Base-by-base conservation (phyloP, 1,140 invertebrate species). In the Oscheius sp. region DNA sequence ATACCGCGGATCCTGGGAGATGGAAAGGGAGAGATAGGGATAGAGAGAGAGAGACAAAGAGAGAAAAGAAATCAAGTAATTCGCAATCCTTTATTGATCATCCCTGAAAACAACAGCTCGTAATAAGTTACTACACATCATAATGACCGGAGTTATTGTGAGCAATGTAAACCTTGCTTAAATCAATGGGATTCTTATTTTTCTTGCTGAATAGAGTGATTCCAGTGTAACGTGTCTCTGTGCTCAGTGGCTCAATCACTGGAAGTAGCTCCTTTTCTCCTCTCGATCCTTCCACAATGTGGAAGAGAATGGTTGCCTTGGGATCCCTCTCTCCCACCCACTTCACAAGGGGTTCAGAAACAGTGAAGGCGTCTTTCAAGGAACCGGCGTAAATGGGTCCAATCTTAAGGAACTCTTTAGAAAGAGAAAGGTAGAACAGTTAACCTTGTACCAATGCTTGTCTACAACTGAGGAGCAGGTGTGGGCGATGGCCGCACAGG, bases 141-240 rank as follows among this genome's bases (percentile, higher is more conserved):
- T 46, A 66, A 49, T 52, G 45, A 13, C 64, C 35, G 13, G 64
- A 52, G 29, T 66, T 66, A 59, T 66, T 66, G 36, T 66, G 45
- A 18, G 64, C 10, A 29, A 66, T 49, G 36, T 31, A 66, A 23
- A 46, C 26, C 28, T 7, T 64, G 20, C 20, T 36, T 18, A 32
- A 32, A 63, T 63, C 31, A 32, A 42, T 32, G 10, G 61, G 61
- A 32, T 38, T 63, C 26, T 29, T 29, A 32, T 32, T n/a, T 26
- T 10, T 4, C 36, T 63, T 34, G 31, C 32, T 63, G 61, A 36
- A 63, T 4, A 63, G 31, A 18, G 61, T 63, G 13, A 42, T n/a
- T 34, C 49, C 49, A 13, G 49, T 55, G 4, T 20, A 26, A 20
- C 23, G 7, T 4, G 49, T 55, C 15, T 15, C 15, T 7, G 28